These are phyloP conservation scores for Eudasyphora cyanicolor DNA, from an alignment of 2,888 invertebrate species.

Conservation along the genomic window DNA sequence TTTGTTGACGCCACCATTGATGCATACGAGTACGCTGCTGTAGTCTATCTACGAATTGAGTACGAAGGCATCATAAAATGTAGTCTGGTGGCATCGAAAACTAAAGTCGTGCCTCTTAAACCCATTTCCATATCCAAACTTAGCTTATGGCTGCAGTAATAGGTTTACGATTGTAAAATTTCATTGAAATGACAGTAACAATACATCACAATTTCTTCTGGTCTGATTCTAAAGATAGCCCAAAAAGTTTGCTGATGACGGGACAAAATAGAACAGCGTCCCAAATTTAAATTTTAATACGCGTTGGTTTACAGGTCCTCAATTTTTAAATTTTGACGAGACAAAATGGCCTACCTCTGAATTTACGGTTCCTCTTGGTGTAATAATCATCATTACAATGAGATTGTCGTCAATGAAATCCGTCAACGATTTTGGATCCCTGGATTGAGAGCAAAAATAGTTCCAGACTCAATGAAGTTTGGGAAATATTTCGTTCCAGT, in stretches of 20 bases:
- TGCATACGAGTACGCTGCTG: slow-evolving; percentile 58
- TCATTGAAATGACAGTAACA: slow-evolving; percentile 34
- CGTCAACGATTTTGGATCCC: slow-evolving; percentile 13
- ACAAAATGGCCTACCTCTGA: slow-evolving; percentile 23
- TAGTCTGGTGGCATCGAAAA: slow-evolving; percentile 44
- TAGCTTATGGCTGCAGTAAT: slow-evolving; percentile 47
- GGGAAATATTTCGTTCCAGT: slow-evolving; percentile 35
- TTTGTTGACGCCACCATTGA: slow-evolving; percentile 56
- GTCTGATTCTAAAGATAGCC: slow-evolving; percentile 52
- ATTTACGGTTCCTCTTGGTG: background rate
- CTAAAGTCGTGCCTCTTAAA: slow-evolving; percentile 52
- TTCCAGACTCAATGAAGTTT: slow-evolving; percentile 20
- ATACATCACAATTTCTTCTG: slow-evolving; percentile 40
- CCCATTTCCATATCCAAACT: slow-evolving; percentile 49
- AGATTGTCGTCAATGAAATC: slow-evolving; percentile 44
- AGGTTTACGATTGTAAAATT: background rate
- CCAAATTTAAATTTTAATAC: background rate
- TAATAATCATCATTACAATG: slow-evolving; percentile 23
- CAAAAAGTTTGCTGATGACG: slow-evolving; percentile 52
- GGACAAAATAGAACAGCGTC: slow-evolving; percentile 41
- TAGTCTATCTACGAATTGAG: slow-evolving; percentile 40
- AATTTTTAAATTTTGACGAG: slow-evolving; percentile 1
- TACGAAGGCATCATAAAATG: slow-evolving; percentile 7
- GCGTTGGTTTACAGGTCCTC: slow-evolving; percentile 36
- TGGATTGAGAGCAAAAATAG: background rate